These are phyloP conservation scores for Lonchura striata DNA, from an alignment of 2,113 vertebrate species.

Conservation along the genomic window DNA sequence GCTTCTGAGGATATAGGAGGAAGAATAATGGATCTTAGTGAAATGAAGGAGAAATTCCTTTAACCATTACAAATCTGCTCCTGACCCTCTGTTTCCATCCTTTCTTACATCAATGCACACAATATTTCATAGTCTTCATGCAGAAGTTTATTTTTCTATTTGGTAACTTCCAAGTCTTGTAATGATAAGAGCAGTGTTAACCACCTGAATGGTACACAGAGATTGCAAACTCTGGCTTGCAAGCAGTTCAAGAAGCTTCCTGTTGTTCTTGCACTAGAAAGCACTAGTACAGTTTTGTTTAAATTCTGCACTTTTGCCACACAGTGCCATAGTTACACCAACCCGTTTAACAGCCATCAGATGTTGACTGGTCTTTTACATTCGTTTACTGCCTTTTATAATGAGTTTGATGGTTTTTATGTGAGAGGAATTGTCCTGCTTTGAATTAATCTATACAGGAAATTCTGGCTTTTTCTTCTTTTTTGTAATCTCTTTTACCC, in stretches of 20 bases:
- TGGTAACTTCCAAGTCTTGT: neutral
- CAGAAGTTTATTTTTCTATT: neutral
- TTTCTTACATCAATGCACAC: rapidly evolving
- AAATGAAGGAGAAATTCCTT: neutral
- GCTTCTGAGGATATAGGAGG: neutral
- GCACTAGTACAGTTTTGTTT: neutral
- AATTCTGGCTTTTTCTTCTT: neutral
- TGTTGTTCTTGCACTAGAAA: neutral
- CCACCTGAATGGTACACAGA: rapidly evolving
- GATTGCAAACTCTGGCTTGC: neutral
- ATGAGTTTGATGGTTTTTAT: neutral
- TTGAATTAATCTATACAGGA: neutral
- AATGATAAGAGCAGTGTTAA: neutral
- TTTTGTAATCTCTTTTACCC: neutral
- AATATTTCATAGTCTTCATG: neutral
- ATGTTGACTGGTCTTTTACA: neutral
- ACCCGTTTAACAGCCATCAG: neutral
- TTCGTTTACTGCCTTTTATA: neutral
- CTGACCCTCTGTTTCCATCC: neutral
- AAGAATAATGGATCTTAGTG: neutral
- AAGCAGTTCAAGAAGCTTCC: neutral
- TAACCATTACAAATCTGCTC: neutral
- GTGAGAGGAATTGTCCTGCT: neutral
- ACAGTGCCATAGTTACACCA: neutral
- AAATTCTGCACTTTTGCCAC: neutral